phyloP scores from a whole-genome alignment of 2,888 invertebrate species.

The Drosophila mulleri region DNA sequence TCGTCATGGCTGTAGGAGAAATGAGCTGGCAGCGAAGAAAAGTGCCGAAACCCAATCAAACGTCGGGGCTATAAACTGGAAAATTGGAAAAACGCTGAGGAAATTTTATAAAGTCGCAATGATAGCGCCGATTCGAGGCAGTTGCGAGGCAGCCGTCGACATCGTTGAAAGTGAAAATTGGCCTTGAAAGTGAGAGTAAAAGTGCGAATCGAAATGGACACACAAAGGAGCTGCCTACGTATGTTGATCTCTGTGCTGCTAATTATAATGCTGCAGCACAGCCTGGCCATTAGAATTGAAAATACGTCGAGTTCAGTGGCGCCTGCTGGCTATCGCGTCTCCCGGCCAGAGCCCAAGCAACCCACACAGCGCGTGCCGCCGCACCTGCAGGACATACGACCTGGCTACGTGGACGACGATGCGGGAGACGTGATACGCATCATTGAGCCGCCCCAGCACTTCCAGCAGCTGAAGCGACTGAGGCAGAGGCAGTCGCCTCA shows the following conservation, averaged over 20 bases:
- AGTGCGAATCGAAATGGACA: slow-evolving; percentile 27
- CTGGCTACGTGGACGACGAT: slow-evolving; percentile 73
- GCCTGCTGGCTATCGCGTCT: slow-evolving; percentile 61
- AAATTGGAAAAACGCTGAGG: slow-evolving; percentile 70
- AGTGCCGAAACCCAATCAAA: slow-evolving; percentile 55
- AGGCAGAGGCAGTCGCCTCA: slow-evolving; percentile 46
- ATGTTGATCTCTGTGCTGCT: slow-evolving; percentile 12
- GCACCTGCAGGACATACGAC: slow-evolving; percentile 73
- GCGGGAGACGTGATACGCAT: slow-evolving; percentile 82
- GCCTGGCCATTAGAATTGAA: slow-evolving; percentile 48
- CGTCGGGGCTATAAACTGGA: slow-evolving; percentile 56
- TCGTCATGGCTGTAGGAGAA: slow-evolving; percentile 40
- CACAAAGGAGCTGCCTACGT: neutral
- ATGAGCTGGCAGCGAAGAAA: slow-evolving; percentile 62
- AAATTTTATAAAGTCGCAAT: slow-evolving; percentile 76
- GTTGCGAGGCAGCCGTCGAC: slow-evolving; percentile 62
- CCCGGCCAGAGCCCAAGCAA: slow-evolving; percentile 62
- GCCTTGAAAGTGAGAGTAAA: slow-evolving; percentile 68
- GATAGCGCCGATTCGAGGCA: slow-evolving; percentile 55
- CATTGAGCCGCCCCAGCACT: slow-evolving; percentile 81
- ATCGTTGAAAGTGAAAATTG: slow-evolving; percentile 70
- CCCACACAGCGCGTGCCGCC: slow-evolving; percentile 66
- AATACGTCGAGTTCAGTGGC: neutral
- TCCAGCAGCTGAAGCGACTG: slow-evolving; percentile 71
- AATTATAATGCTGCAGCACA: slow-evolving; percentile 8